Percentiles rank a stretch among this genome's conserved stretches.
Conservation (phyloP, 2,888 invertebrate genomes). For the Platerodrilus igneus region DNA sequence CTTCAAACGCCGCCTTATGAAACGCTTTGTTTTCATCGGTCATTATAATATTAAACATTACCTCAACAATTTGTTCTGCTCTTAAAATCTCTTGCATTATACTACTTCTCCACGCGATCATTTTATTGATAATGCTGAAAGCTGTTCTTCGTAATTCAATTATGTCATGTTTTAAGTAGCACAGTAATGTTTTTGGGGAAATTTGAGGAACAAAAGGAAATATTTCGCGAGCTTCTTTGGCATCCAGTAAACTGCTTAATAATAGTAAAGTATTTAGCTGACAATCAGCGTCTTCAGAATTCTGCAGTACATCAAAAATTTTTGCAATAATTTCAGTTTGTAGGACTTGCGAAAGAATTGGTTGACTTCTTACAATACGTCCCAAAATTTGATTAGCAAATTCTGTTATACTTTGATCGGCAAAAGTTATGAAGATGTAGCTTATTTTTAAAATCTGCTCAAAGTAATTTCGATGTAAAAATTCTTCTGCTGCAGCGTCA, state of each 20-base stretch:
- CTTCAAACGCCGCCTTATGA: constrained; percentile 13
- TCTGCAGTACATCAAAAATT: constrained; percentile 11
- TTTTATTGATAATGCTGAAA: constrained; percentile 8
- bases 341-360: constrained; percentile 9
- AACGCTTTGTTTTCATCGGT: constrained; percentile 8
- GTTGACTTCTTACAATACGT: constrained; percentile 4
- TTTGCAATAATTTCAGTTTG: constrained; percentile 6
- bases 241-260: constrained; percentile 8
- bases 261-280: constrained; percentile 13
- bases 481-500: constrained; percentile 7
- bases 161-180: constrained; percentile 10
- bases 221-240: constrained; percentile 13
- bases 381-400: constrained; percentile 13
- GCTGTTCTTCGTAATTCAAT: constrained; percentile 8
- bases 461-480: too few relatives aligned
- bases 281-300: constrained; percentile 10
- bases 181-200: constrained; percentile 8
- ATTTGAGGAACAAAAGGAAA: constrained; percentile 10
- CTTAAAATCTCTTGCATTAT: constrained; percentile 11
- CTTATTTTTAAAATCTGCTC: too few relatives aligned
- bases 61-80: constrained; percentile 7
- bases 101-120: constrained; percentile 7
- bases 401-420: too few relatives aligned
- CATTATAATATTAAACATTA: constrained; percentile 8
- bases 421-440: too few relatives aligned